Evolutionary conservation across 2,797 vertebrate genomes (phyloP), one percentile per base, ranked within the genome.

Genomic region (Antrozous pallidus): DNA sequence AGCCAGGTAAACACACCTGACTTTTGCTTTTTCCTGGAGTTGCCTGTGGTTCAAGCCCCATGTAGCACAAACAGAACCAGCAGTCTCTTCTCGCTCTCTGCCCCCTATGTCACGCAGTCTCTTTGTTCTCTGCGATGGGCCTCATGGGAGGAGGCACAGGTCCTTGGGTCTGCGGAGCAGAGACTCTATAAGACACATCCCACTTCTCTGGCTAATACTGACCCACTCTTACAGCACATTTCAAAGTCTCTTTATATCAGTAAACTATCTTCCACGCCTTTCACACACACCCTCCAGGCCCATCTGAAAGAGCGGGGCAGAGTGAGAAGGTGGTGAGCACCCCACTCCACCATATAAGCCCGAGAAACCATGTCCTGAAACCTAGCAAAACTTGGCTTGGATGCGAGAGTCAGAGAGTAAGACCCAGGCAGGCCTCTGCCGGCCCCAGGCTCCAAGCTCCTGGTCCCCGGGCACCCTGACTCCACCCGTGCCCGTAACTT

Each of bases 321-420:
- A 24, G n/a, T 0, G 2, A 38, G 20, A 6, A 47, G 1, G 7
- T 6, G 8, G 4, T 6, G 28, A 33, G 51, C 67, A 20, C 20
- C 47, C 28, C 8, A 38, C 12, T 3, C 14, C 2, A 13, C 10
- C 5, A 3, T 42, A 26, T 1, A 2, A 84, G 67, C 40, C 14
- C 24, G 67, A 26, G 69, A n/a, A 38, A 51, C 12, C 0, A 0
- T 24, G 47, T 69, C 38, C 90, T 22, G 38, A 40, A 38, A 31
- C 7, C 16, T 9, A 2, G 36, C 5, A 26, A 58, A 56, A 33
- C 31, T 14, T 12, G 13, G 24, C 40, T 22, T 13, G 49, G 63
- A 69, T 16, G 1, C 9, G 1, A 47, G 63, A 36, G 8, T 54
- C 61, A 38, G 24, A 87, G n/a, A 54, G 85, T 8, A 17, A 9